A percentile compares a stretch with the other conserved stretches of the same genome.
phyloP scores from a whole-genome alignment of 30 jellyfish, hydroid and myxozoan species.

The Phacellophora camtschatica region DNA sequence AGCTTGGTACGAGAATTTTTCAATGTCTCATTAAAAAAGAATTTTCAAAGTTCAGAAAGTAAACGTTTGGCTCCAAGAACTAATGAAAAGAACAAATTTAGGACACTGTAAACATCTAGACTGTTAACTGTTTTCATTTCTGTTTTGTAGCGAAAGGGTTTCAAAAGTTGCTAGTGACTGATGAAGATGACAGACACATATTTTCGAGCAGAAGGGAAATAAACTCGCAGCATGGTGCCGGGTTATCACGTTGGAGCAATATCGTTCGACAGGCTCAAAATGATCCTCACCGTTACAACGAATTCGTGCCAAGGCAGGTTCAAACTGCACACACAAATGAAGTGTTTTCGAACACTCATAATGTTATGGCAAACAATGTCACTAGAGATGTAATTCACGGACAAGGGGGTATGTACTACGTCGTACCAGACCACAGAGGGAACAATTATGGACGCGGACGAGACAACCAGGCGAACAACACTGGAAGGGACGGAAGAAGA shows the following conservation, averaged over 20 bases:
- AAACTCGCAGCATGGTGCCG: neutral
- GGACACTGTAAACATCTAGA: neutral
- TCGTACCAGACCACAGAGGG: neutral
- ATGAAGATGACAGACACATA: neutral
- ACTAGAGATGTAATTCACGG: neutral
- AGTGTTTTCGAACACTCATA: slow-evolving; percentile 4
- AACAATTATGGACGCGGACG: neutral
- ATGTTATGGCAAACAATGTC: neutral
- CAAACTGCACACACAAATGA: slow-evolving; percentile 11
- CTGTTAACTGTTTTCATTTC: neutral
- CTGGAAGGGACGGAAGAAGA: slow-evolving; percentile 1
- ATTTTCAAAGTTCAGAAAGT: too few relatives aligned
- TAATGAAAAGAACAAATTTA: too few relatives aligned
- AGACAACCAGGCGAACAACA: neutral
- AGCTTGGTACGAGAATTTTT: too few relatives aligned
- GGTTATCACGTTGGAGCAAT: neutral
- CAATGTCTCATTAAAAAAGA: too few relatives aligned
- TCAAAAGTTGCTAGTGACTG: slow-evolving; percentile 38
- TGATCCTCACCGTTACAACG: neutral
- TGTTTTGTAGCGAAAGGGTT: slow-evolving; percentile 34
- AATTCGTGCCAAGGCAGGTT: neutral
- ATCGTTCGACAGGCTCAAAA: neutral
- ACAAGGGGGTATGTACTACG: neutral
- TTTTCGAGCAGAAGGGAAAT: neutral
- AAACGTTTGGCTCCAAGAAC: too few relatives aligned